A percentile compares a stretch with the other conserved stretches of the same genome.
phyloP scores from a whole-genome alignment of 2,888 invertebrate genomes.

The Agrypnus murinus region DNA sequence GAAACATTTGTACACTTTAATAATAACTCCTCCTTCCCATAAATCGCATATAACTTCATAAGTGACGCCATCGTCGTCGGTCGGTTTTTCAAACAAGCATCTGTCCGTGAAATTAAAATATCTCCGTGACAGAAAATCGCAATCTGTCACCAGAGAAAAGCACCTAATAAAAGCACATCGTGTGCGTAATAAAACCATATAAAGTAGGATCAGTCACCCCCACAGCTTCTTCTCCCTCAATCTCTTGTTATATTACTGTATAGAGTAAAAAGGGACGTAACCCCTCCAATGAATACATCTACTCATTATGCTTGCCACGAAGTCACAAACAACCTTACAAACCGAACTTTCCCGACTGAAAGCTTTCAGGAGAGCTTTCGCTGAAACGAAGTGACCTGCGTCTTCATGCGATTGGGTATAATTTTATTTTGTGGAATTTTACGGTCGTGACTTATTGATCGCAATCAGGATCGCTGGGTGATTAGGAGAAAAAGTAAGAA shows the following conservation, averaged over 20 bases:
- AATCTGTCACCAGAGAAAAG: slow-evolving; percentile 65
- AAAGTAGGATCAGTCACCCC: slow-evolving; percentile 67
- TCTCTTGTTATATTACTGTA: slow-evolving; percentile 62
- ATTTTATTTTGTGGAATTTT: slow-evolving; percentile 33
- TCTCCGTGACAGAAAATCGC: slow-evolving; percentile 64
- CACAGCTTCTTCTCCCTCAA: slow-evolving; percentile 61
- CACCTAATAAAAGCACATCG: slow-evolving; percentile 68
- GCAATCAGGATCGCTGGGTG: slow-evolving; percentile 51
- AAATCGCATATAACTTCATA: slow-evolving; percentile 36
- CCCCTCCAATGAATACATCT: slow-evolving; percentile 70
- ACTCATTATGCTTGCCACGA: slow-evolving; percentile 68
- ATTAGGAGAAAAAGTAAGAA: slow-evolving; percentile 52
- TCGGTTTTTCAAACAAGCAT: slow-evolving; percentile 19
- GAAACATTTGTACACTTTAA: slow-evolving; percentile 19
- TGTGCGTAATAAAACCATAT: slow-evolving; percentile 69
- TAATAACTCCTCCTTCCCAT: slow-evolving; percentile 20
- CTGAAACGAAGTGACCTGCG: slow-evolving; percentile 31
- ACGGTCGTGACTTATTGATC: slow-evolving; percentile 61
- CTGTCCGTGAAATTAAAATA: slow-evolving; percentile 64
- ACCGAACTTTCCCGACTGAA: slow-evolving; percentile 41
- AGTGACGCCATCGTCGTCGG: neutral
- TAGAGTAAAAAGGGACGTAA: slow-evolving; percentile 63
- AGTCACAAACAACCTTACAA: slow-evolving; percentile 62
- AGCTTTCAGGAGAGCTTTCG: slow-evolving; percentile 31
- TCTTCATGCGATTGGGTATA: slow-evolving; percentile 38